These are phyloP conservation scores for Chloroceryle amazona DNA, from an alignment of 2,797 vertebrate species.

Conservation along the genomic window DNA sequence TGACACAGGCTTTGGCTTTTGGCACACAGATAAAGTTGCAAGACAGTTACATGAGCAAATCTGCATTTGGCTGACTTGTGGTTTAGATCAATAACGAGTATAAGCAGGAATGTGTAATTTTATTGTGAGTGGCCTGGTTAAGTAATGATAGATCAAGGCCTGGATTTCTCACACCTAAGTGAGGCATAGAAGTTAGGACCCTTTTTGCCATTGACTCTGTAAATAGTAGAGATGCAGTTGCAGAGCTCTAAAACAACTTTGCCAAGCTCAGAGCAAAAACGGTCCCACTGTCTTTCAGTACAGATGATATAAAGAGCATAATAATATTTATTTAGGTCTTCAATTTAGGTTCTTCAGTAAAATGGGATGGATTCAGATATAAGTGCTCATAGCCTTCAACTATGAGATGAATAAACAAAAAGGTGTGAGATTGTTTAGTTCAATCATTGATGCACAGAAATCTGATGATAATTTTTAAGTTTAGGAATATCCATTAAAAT, in stretches of 20 bases:
- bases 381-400: background rate
- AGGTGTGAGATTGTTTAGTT: background rate
- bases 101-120: background rate
- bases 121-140: background rate
- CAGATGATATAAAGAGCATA: background rate
- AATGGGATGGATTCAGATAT: background rate
- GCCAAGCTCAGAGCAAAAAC: background rate
- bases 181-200: background rate
- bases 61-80: background rate
- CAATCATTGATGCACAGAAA: background rate
- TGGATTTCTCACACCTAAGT: background rate
- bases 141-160: background rate
- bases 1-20: background rate
- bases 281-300: background rate
- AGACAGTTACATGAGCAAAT: background rate
- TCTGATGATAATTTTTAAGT: background rate
- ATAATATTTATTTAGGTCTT: background rate
- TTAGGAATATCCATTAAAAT: background rate
- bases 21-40: background rate
- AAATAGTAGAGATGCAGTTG: background rate
- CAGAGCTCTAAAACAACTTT: background rate
- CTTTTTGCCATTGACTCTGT: background rate
- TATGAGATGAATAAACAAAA: background rate
- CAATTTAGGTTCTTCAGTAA: background rate
- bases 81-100: background rate